A percentile compares a stretch with the other conserved stretches of the same genome.
Conservation (phyloP, 2,888 invertebrate genomes). For the Zhuqinia jingwanae region DNA sequence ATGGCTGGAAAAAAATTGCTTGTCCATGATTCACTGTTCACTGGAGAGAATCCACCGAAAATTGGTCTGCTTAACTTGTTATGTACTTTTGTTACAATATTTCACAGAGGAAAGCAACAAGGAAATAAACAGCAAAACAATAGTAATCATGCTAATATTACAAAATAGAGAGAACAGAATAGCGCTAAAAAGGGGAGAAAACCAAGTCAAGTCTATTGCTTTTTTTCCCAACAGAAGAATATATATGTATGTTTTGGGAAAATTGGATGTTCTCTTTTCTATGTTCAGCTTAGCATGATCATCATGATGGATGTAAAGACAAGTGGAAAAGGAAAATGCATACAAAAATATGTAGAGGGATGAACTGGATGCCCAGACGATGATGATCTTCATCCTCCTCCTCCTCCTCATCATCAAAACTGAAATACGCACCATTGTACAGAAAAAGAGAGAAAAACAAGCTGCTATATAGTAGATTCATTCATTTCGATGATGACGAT, state of each 20-base stretch:
- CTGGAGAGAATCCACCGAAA: constrained; percentile 30
- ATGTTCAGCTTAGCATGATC: not conserved
- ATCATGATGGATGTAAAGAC: constrained; percentile 46
- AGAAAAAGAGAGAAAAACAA: not conserved
- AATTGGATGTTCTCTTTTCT: constrained; percentile 48
- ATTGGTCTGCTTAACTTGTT: constrained; percentile 46
- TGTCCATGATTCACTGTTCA: constrained; percentile 40
- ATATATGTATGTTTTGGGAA: not conserved
- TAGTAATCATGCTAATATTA: constrained; percentile 58
- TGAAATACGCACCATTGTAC: constrained; percentile 15
- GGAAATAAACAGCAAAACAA: constrained; percentile 54
- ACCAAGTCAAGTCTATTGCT: not conserved
- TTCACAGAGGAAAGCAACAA: constrained; percentile 27
- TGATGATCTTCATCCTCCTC: not conserved
- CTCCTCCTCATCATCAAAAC: constrained; percentile 4
- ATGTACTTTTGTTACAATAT: not conserved
- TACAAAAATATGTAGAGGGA: not conserved
- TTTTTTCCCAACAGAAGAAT: not conserved
- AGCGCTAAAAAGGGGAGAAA: too few species aligned
- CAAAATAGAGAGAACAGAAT: not conserved
- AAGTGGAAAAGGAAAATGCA: constrained; percentile 5
- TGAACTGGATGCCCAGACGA: not conserved
- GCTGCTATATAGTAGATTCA: not conserved
- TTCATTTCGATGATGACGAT: not conserved
- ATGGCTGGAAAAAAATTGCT: not conserved